Conservation (phyloP, 2,888 invertebrate genomes). For the Aleiodes alternator region DNA sequence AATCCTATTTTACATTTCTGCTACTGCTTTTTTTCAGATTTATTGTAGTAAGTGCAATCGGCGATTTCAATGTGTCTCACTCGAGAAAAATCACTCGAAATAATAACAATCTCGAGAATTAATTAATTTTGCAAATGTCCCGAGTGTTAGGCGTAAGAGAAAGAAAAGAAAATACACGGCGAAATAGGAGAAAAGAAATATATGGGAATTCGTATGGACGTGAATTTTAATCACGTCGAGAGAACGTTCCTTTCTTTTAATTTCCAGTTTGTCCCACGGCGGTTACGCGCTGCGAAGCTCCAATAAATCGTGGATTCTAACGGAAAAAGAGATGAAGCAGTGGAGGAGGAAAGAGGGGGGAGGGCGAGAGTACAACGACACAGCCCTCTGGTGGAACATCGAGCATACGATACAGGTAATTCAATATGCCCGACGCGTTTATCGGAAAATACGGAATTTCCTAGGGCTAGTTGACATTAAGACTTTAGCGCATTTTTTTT, state of each 20-base stretch:
- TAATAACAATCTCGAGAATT: too few relatives aligned
- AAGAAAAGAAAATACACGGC: neutral
- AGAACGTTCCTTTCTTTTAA: slow-evolving; percentile 12
- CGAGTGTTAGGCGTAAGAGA: neutral
- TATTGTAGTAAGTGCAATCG: too few relatives aligned
- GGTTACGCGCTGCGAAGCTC: neutral
- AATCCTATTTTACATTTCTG: too few relatives aligned
- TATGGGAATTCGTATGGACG: too few relatives aligned
- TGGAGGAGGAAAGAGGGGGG: too few relatives aligned
- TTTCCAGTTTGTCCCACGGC: slow-evolving; percentile 21
- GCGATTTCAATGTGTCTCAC: too few relatives aligned
- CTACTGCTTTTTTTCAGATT: too few relatives aligned
- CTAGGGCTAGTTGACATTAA: slow-evolving; percentile 20
- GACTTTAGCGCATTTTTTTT: slow-evolving; percentile 3
- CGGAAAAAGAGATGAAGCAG: neutral
- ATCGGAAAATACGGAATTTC: slow-evolving; percentile 27
- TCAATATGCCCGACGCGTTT: slow-evolving; percentile 26
- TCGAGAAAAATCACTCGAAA: too few relatives aligned
- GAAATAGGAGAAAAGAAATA: neutral
- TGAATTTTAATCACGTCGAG: slow-evolving; percentile 16
- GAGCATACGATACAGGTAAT: slow-evolving; percentile 24
- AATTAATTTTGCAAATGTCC: too few relatives aligned
- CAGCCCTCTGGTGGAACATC: neutral
- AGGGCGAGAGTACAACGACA: too few relatives aligned
- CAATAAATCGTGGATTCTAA: slow-evolving; percentile 27